Evolutionary conservation across 2,888 invertebrate genomes (phyloP).

Genomic region (Catocala sponsa): DNA sequence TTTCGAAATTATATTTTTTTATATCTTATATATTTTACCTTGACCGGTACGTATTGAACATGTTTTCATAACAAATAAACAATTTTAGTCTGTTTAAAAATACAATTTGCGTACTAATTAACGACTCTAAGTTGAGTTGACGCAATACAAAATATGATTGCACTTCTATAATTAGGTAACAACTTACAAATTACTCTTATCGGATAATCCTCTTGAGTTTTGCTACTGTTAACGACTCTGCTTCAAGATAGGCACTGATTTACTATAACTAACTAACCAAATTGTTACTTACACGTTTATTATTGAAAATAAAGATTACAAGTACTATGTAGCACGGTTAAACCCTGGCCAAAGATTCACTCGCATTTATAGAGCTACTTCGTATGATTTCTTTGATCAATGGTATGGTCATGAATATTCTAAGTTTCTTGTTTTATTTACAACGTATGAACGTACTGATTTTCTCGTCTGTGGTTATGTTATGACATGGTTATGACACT

Average conservation of each 20-base stretch:
- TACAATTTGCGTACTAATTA: background rate
- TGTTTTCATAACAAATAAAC: background rate
- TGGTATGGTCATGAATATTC: background rate
- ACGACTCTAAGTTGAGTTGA: background rate
- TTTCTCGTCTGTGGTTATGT: background rate
- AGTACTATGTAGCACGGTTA: background rate
- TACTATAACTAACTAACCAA: background rate
- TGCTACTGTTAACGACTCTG: background rate
- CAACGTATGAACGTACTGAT: background rate
- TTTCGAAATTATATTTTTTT: no score
- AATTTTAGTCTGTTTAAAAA: no score
- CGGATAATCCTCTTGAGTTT: constrained; percentile 3
- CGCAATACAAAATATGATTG: constrained; percentile 2
- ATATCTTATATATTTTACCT: no score
- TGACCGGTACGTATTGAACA: background rate
- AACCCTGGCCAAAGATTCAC: constrained; percentile 3
- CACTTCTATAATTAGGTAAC: constrained; percentile 3
- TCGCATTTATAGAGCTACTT: no score
- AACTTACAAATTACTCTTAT: constrained; percentile 5
- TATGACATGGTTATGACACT: background rate
- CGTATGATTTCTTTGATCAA: background rate
- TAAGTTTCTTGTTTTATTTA: background rate
- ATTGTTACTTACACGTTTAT: background rate
- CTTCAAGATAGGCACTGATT: background rate
- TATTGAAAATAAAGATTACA: background rate